Conservation (phyloP, 2,888 invertebrate species). For the Apamea epomidion region DNA sequence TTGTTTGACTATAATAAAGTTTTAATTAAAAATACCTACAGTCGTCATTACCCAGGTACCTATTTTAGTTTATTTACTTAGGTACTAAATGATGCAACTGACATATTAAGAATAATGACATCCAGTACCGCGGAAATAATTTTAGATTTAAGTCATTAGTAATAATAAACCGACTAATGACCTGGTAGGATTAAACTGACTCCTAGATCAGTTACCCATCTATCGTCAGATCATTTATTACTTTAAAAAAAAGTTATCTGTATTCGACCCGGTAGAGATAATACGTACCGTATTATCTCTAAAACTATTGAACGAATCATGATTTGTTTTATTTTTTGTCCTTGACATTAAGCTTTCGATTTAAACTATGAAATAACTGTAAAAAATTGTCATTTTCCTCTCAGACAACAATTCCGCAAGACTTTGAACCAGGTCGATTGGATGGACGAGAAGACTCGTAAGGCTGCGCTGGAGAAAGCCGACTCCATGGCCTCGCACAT, state of each 20-base stretch:
- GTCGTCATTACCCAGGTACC: neutral
- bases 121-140: neutral
- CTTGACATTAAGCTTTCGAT: neutral
- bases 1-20: neutral
- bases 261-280: neutral
- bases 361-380: neutral
- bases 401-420: constrained; percentile 93
- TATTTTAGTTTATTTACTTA: neutral
- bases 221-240: neutral
- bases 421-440: constrained; percentile 95
- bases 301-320: neutral
- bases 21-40: neutral
- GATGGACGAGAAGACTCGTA: constrained; percentile 97
- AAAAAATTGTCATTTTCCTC: constrained; percentile 12
- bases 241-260: neutral
- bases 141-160: neutral
- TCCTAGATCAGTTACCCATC: neutral
- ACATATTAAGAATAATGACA: neutral
- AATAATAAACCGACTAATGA: neutral
- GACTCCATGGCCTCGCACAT: constrained; percentile 96
- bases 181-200: neutral
- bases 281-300: neutral
- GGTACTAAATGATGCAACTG: neutral
- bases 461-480: constrained; percentile 94
- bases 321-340: neutral